Base-by-base conservation (phyloP, 2,113 vertebrate genomes). In the Manacus vitellinus region DNA sequence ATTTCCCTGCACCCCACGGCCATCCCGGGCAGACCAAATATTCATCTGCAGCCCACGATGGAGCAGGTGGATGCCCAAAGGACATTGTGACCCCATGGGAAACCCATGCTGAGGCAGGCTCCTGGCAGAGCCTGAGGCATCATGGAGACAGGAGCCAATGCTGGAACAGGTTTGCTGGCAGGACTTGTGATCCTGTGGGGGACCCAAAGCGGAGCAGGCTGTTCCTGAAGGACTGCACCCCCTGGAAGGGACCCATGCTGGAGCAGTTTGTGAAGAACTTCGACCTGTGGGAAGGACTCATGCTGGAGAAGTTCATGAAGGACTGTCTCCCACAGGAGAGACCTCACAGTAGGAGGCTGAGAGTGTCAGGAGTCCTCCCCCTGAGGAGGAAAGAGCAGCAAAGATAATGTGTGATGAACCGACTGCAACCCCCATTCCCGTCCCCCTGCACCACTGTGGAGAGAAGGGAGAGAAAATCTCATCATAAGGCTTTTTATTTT, bases 371-470 rank as follows among this genome's bases (percentile, higher is more conserved):
- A 27, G 33, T 62, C 22, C 22, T 43, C 10, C 27, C 31, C 0
- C 0, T 10, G 23, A 47, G 35, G 55, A 71, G 28, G 28, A 75
- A 68, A 30, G 37, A 74, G 14, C 7, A 13, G 33, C 33, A 80
- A 68, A 51, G 33, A n/a, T 41, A n/a, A 27, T 0, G 0, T 22
- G 27, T 39, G 27, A 18, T 55, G 28, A 55, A 55, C 27, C 14
- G 21, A 39, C 20, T 37, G 7, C 35, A 82, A 28, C 24, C 41
- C 8, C 10, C 17, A 44, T n/a, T 90, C 25, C 51, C 4, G 5
- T 6, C 23, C 28, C 8, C 4, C 72, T 83, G 35, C 3, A 4
- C 44, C 12, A 12, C 39, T 54, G 24, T 5, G 39, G 47, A 28
- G 25, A 68, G n/a, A 16, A 88, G 11, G 7, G 17, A 63, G 25